These are phyloP conservation scores for Stylophora pistillata DNA, from an alignment of 64 coral and sea anemone species.

Conservation along the genomic window DNA sequence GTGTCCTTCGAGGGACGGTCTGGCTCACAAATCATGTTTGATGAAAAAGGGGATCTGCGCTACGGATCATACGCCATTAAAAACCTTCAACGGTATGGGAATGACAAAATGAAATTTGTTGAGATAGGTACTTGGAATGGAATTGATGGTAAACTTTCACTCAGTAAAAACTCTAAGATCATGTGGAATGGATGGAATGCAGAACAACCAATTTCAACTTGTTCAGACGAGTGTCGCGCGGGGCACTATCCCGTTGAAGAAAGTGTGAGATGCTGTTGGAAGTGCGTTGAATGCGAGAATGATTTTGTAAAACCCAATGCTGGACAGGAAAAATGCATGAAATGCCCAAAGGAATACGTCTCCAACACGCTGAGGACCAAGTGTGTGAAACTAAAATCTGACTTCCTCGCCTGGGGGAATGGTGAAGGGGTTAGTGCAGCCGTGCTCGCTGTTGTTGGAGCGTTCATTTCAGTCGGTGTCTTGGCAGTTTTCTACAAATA, in stretches of 20 bases:
- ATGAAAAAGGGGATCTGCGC: slow-evolving; percentile 70
- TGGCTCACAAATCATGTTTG: slow-evolving; percentile 71
- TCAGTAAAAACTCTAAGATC: slow-evolving; percentile 31
- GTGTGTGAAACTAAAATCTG: slow-evolving; percentile 83
- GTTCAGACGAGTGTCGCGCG: slow-evolving; percentile 74
- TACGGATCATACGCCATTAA: slow-evolving; percentile 90
- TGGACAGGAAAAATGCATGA: slow-evolving; percentile 58
- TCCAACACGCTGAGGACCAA: slow-evolving; percentile 56
- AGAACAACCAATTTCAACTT: slow-evolving; percentile 50
- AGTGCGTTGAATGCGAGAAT: slow-evolving; percentile 67
- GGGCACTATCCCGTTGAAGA: slow-evolving; percentile 73
- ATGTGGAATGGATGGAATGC: slow-evolving; percentile 67
- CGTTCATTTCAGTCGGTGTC: slow-evolving; percentile 21
- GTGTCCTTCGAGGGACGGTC: slow-evolving; percentile 77
- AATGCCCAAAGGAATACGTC: slow-evolving; percentile 69
- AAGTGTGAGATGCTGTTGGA: slow-evolving; percentile 87
- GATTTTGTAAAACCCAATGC: slow-evolving; percentile 62
- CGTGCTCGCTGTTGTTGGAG: slow-evolving; percentile 31
- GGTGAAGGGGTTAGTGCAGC: slow-evolving; percentile 18
- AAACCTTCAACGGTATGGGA: slow-evolving; percentile 59
- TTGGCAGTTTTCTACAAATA: slow-evolving; percentile 76
- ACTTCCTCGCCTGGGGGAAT: slow-evolving; percentile 63
- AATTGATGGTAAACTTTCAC: slow-evolving; percentile 11
- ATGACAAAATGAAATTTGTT: slow-evolving; percentile 64
- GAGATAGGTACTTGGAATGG: slow-evolving; percentile 84